These are phyloP conservation scores for Sebastes vulpes DNA, from an alignment of 2,797 vertebrate species.

Conservation along the genomic window DNA sequence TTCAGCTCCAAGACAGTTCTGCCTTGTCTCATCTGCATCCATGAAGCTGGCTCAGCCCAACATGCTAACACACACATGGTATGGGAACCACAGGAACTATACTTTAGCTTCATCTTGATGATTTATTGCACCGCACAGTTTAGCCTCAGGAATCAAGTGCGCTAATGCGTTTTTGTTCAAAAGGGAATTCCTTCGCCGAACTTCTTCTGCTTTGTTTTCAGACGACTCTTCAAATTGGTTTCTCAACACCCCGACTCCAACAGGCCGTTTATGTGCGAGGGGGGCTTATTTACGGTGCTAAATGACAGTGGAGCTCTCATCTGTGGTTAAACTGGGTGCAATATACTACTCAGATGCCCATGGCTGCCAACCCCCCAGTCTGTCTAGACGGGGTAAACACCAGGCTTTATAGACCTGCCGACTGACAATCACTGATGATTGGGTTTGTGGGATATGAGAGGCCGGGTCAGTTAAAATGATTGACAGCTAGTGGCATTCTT, in stretches of 20 bases:
- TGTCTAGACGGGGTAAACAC: slow-evolving; percentile 83
- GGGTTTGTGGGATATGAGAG: slow-evolving; percentile 51
- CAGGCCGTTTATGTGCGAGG: slow-evolving; percentile 43
- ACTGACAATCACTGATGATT: slow-evolving; percentile 69
- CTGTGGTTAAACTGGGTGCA: slow-evolving; percentile 75
- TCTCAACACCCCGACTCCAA: slow-evolving; percentile 25
- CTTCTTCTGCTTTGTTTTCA: slow-evolving; percentile 35
- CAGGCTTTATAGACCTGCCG: slow-evolving; percentile 64
- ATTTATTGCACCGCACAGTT: slow-evolving; percentile 39
- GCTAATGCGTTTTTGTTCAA: slow-evolving; percentile 53
- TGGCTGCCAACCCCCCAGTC: slow-evolving; percentile 60
- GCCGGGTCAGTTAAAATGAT: slow-evolving; percentile 56
- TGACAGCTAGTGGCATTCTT: slow-evolving; percentile 52
- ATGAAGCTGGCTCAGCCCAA: neutral
- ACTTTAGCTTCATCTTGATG: slow-evolving; percentile 10
- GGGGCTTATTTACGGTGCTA: slow-evolving; percentile 73
- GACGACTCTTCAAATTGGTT: slow-evolving; percentile 43
- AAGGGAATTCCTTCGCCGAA: slow-evolving; percentile 40
- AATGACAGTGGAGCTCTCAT: slow-evolving; percentile 72
- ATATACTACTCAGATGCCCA: slow-evolving; percentile 61
- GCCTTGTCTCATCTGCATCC: slow-evolving; percentile 10
- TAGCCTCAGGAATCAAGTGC: slow-evolving; percentile 45
- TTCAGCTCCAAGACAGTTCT: slow-evolving; percentile 5
- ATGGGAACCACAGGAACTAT: slow-evolving; percentile 30
- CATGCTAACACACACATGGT: neutral